Percentiles rank a stretch among this genome's conserved stretches.
These are phyloP conservation scores for Deilephila porcellus DNA, from an alignment of 2,888 invertebrate genomes.

Conservation along the genomic window DNA sequence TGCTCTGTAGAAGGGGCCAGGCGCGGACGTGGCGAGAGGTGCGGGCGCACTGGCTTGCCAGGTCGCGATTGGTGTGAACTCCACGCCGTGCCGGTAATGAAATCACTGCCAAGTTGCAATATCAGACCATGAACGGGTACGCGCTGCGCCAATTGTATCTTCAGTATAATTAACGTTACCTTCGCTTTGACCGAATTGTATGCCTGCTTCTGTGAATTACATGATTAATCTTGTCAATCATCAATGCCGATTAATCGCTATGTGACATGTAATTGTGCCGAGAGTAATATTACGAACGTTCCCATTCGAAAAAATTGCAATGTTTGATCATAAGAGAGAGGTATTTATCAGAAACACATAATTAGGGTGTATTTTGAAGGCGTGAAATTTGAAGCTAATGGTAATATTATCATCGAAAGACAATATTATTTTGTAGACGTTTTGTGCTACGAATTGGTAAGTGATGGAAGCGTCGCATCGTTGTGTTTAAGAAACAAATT, in stretches of 20 bases:
- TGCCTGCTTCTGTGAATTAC: background rate
- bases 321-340: background rate
- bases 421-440: conserved; percentile 4
- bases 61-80: too few species aligned
- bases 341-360: background rate
- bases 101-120: conserved; percentile 13
- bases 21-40: background rate
- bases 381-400: background rate
- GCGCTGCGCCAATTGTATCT: conserved; percentile 2
- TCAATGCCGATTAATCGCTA: background rate
- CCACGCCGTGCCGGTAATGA: background rate
- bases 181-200: background rate
- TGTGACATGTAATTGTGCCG: conserved; percentile 1
- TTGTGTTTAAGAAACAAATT: background rate
- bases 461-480: background rate
- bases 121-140: background rate
- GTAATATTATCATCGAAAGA: background rate
- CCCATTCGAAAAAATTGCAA: background rate
- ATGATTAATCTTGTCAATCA: background rate
- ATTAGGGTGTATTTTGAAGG: background rate
- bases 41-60: too few species aligned
- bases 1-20: background rate
- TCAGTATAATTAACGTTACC: background rate
- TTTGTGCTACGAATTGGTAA: background rate
- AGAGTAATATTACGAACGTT: background rate